Evolutionary conservation across 1,140 invertebrate genomes (phyloP).

Genomic region (Delia radicum): DNA sequence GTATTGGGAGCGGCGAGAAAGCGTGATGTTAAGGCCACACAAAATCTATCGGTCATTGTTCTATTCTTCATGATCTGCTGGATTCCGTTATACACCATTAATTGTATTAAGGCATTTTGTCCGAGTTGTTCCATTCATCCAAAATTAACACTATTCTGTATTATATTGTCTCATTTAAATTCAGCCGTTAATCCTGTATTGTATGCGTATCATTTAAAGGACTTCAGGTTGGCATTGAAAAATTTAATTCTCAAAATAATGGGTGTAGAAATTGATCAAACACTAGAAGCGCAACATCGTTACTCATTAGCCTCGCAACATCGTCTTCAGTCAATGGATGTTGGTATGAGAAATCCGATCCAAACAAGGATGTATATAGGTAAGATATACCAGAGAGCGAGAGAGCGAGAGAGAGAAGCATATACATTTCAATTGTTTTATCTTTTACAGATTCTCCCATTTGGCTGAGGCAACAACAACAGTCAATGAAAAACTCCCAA

Average conservation of each 20-base stretch:
- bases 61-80: slow-evolving; percentile 90
- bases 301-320: slow-evolving; percentile 55
- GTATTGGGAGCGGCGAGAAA: slow-evolving; percentile 77
- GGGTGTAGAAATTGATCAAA: slow-evolving; percentile 55
- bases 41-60: slow-evolving; percentile 87
- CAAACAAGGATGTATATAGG: slow-evolving; percentile 54
- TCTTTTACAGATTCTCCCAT: slow-evolving; percentile 46
- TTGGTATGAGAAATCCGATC: slow-evolving; percentile 38
- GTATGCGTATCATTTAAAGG: slow-evolving; percentile 87
- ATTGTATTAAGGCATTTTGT: slow-evolving; percentile 82
- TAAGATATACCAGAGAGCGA: slow-evolving; percentile 32
- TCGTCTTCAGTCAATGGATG: slow-evolving; percentile 49
- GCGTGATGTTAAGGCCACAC: slow-evolving; percentile 87
- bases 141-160: slow-evolving; percentile 75
- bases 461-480: slow-evolving; percentile 47
- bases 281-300: slow-evolving; percentile 52
- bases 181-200: slow-evolving; percentile 84
- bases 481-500: slow-evolving; percentile 45
- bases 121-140: slow-evolving; percentile 66
- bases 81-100: slow-evolving; percentile 90
- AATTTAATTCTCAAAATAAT: slow-evolving; percentile 63
- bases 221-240: slow-evolving; percentile 76
- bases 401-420: neutral
- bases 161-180: slow-evolving; percentile 86
- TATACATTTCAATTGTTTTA: slow-evolving; percentile 20